These are phyloP conservation scores for Oreortyx pictus DNA, from an alignment of 2,797 vertebrate genomes.

Conservation along the genomic window DNA sequence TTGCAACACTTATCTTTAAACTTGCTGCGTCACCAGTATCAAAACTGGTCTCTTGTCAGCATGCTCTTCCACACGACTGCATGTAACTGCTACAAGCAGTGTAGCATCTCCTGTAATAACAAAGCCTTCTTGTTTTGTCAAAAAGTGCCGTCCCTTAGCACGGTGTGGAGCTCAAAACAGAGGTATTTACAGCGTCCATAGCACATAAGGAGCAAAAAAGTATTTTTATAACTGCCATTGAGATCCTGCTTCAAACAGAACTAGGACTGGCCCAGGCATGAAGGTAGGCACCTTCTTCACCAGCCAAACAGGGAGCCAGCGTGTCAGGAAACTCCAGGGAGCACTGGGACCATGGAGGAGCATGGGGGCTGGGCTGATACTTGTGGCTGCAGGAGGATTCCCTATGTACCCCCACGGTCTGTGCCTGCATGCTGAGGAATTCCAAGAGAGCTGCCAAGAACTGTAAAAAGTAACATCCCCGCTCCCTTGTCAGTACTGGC, in stretches of 20 bases:
- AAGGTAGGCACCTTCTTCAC: neutral
- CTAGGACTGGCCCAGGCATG: neutral
- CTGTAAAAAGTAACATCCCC: slow-evolving; percentile 33
- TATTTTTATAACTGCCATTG: neutral
- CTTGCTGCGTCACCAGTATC: neutral
- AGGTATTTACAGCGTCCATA: neutral
- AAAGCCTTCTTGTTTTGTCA: neutral
- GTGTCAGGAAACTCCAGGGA: neutral
- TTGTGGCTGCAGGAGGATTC: slow-evolving; percentile 12
- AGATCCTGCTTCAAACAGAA: slow-evolving; percentile 5
- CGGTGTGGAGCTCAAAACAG: neutral
- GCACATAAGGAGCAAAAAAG: neutral
- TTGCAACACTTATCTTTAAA: neutral
- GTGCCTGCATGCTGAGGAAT: slow-evolving; percentile 38
- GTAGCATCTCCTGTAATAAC: neutral
- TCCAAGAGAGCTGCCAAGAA: slow-evolving; percentile 60
- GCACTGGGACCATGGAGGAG: rapidly evolving
- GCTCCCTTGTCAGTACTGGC: neutral
- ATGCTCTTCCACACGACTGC: neutral
- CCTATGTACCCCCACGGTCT: neutral
- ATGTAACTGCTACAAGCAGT: neutral
- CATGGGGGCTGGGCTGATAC: neutral
- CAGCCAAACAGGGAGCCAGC: neutral
- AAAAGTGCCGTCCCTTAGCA: neutral
- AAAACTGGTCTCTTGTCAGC: neutral